A percentile compares a stretch with the other conserved stretches of the same genome.
phyloP scores from a whole-genome alignment of 37 sponge, comb jelly and placozoan genomes.

The Oopsacas minuta region DNA sequence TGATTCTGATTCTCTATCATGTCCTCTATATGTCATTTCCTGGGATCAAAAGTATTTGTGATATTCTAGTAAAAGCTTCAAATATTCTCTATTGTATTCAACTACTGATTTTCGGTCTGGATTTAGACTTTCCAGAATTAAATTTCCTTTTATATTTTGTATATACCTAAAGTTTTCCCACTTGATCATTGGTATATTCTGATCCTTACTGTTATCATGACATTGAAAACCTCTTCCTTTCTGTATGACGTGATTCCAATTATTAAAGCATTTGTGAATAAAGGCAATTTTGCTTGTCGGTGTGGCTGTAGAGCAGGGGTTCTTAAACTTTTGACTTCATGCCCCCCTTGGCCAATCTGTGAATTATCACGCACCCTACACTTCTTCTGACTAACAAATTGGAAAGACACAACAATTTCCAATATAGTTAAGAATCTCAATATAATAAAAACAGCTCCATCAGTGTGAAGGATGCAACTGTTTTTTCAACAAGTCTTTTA shows the following conservation, averaged over 20 bases:
- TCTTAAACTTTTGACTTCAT: no score
- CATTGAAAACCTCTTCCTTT: neutral
- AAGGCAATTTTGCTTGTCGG: neutral
- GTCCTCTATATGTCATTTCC: neutral
- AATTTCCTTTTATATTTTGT: neutral
- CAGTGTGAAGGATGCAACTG: neutral
- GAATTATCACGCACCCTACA: no score
- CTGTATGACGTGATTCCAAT: neutral
- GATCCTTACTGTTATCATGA: neutral
- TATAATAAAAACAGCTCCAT: no score
- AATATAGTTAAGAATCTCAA: no score
- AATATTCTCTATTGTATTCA: neutral
- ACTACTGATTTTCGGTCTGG: neutral
- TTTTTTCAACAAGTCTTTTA: neutral
- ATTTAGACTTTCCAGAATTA: neutral
- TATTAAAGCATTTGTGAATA: neutral
- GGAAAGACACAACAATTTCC: no score
- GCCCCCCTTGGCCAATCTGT: no score
- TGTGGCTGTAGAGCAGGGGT: neutral
- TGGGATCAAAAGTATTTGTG: neutral
- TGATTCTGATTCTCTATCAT: neutral
- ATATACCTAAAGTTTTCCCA: neutral
- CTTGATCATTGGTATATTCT: neutral
- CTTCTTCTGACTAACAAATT: no score
- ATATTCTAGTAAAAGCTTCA: neutral